Base-by-base conservation (phyloP, 2,888 invertebrate species). In the Andrena flavipes region DNA sequence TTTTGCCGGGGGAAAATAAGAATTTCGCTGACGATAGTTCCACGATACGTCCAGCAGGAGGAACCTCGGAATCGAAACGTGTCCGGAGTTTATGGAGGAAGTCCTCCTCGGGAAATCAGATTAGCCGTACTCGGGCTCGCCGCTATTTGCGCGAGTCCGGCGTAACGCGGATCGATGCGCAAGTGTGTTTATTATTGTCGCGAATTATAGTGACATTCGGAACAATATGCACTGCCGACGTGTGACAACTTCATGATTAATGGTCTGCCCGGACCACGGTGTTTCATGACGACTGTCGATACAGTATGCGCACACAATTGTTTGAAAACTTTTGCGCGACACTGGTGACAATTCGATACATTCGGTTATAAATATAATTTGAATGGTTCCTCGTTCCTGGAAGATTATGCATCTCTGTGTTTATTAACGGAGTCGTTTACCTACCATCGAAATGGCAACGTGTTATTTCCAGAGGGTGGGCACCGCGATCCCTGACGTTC, bases 171-270 rank as follows among this genome's bases (percentile, higher is more conserved):
- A 56, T 77, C 70, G 70, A 70, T 70, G 30, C 20, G 60, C 30
- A n/a, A 35, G n/a, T 26, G 42, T 54, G 80, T 80, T 72, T 33
- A 79, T 68, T 80, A 79, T 67, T 23, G 56, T 16, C 62, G 72
- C 26, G 79, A 54, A 68, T 63, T 72, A 72, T 79, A 79, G 71
- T 56, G 80, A 79, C 72, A 72, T 72, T 56, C 20, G 67, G n/a
- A 56, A 80, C 80, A 80, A 79, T 80, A 64, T 67, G 60, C 48
- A 62, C 65, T 62, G 71, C 71, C 67, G 67, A 63, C 67, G 54
- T 35, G 63, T 49, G 72, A 72, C 80, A 79, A 79, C 71, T 80
- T 63, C 16, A 6, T 68, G 72, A 80, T 80, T 63, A 79, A 80
- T 79, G 49, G 72, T 20, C 16, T 26, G 56, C 20, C 67, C 26